phyloP scores from a whole-genome alignment of 2,113 vertebrate species.

The Hippolais icterina region DNA sequence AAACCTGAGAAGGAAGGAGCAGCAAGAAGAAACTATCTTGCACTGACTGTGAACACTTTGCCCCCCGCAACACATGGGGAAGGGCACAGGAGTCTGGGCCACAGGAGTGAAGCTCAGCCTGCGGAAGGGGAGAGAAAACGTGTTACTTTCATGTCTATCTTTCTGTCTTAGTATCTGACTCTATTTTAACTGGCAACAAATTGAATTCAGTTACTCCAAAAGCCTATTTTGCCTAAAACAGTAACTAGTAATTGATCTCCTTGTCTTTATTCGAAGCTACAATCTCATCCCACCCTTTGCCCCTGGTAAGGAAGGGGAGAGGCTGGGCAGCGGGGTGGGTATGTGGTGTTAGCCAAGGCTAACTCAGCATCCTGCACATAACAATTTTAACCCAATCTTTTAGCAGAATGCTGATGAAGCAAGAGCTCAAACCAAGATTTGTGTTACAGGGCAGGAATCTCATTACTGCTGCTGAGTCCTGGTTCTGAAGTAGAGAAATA shows the following conservation, averaged over 20 bases:
- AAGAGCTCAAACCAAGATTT: not conserved
- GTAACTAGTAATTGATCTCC: not conserved
- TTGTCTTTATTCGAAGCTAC: not conserved
- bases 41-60: not conserved
- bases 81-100: not conserved
- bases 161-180: not conserved
- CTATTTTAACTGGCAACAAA: not conserved
- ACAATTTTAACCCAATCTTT: not conserved
- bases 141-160: not conserved
- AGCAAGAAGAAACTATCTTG: not conserved
- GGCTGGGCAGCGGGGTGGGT: not conserved
- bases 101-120: not conserved
- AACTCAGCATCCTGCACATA: not conserved
- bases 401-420: not conserved
- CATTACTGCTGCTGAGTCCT: not conserved
- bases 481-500: not conserved
- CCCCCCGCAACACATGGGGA: fast-evolving
- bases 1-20: not conserved
- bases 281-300: not conserved
- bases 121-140: not conserved
- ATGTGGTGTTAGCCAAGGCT: not conserved
- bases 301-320: not conserved
- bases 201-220: not conserved
- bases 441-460: not conserved
- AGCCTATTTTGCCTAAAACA: not conserved